Evolutionary conservation across 92 coral and sea anemone species (phyloP).

Genomic region (Palythoa heliodiscus): DNA sequence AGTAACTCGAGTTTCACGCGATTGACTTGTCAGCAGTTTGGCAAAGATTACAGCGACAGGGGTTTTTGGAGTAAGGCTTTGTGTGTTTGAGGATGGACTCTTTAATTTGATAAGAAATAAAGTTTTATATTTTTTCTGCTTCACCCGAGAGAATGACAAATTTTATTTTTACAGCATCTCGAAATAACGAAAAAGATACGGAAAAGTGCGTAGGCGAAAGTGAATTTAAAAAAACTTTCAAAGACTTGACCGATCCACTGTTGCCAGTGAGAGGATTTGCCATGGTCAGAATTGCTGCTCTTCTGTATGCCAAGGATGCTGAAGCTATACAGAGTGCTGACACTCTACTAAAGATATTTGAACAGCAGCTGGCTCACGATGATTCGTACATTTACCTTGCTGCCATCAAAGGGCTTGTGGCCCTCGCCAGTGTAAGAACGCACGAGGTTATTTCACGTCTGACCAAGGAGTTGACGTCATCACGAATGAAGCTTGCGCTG

Average conservation of each 20-base stretch:
- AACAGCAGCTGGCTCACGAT: constrained; percentile 82
- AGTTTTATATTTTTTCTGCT: neutral
- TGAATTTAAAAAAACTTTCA: constrained; percentile 75
- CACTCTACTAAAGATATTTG: constrained; percentile 78
- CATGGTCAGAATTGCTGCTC: constrained; percentile 71
- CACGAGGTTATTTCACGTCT: constrained; percentile 78
- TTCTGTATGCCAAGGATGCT: constrained; percentile 68
- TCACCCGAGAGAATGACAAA: neutral
- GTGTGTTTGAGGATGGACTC: neutral
- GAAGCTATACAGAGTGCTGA: constrained; percentile 78
- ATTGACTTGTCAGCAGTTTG: no score
- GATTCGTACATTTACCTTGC: constrained; percentile 96
- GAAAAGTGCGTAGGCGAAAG: constrained; percentile 14
- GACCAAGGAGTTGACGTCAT: constrained; percentile 77
- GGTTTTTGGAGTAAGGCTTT: no score
- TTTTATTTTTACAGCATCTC: constrained; percentile 8
- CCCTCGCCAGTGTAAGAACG: constrained; percentile 79
- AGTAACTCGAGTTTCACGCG: no score
- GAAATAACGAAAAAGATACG: constrained; percentile 9
- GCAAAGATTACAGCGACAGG: no score
- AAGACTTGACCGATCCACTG: constrained; percentile 84
- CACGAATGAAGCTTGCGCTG: constrained; percentile 45
- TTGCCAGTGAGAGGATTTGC: constrained; percentile 93
- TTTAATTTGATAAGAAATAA: neutral
- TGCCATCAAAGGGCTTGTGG: constrained; percentile 92